These are phyloP conservation scores for Drosophila maculinotata DNA, from an alignment of 2,888 invertebrate genomes.

Conservation along the genomic window DNA sequence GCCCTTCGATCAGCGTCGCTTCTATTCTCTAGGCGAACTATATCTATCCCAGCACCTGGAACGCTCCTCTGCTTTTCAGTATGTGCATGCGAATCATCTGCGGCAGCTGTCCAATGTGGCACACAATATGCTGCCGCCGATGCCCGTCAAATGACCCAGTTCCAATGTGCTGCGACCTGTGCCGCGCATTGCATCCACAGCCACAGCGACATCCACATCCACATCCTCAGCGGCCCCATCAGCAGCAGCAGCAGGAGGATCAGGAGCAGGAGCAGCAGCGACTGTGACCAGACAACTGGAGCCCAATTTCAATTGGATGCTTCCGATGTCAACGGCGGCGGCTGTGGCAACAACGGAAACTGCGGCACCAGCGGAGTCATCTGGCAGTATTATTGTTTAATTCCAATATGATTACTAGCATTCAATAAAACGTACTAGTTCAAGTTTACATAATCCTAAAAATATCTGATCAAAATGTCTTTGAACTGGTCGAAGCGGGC, in stretches of 20 bases:
- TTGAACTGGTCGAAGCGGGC: too few species aligned
- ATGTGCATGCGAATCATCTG: conserved; percentile 83
- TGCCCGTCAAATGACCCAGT: conserved; percentile 84
- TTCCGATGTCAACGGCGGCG: conserved; percentile 33
- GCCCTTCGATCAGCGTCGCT: conserved; percentile 82
- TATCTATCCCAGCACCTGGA: conserved; percentile 84
- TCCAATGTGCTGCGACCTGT: conserved; percentile 83
- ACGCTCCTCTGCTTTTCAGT: conserved; percentile 84
- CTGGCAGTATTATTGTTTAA: conserved; percentile 54
- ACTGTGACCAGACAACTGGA: conserved; percentile 26
- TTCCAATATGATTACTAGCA: conserved; percentile 34
- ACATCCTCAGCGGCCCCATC: conserved; percentile 8
- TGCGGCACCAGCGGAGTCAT: conserved; percentile 12
- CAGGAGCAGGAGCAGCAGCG: conserved; percentile 12
- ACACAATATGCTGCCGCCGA: conserved; percentile 66
- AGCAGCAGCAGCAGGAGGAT: conserved; percentile 2
- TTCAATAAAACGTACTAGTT: conserved; percentile 58
- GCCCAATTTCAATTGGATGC: conserved; percentile 58
- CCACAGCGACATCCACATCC: conserved; percentile 45
- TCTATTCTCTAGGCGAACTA: conserved; percentile 83
- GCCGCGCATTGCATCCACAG: conserved; percentile 82
- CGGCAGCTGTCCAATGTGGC: conserved; percentile 73
- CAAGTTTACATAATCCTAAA: conserved; percentile 54
- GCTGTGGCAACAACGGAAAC: background rate
- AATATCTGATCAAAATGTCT: background rate